A percentile compares a stretch with the other conserved stretches of the same genome.
Conservation (phyloP, 2,888 invertebrate genomes). For the Stenchaetothrips biformis region DNA sequence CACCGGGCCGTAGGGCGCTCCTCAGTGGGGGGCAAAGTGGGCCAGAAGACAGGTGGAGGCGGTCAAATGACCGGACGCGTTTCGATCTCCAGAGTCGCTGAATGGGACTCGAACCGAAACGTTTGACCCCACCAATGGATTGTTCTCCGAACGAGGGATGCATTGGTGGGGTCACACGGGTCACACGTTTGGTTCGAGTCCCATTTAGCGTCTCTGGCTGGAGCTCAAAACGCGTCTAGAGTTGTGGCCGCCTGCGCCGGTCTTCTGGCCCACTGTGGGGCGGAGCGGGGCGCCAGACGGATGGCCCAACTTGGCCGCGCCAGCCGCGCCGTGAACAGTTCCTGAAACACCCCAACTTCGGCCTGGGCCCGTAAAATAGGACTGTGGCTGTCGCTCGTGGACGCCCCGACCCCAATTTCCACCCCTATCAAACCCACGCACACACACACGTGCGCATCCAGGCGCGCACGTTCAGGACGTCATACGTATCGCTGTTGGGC, state of each 20-base stretch:
- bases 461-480: background rate
- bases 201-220: no score
- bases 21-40: background rate
- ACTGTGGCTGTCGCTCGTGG: background rate
- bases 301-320: slow-evolving; percentile 1
- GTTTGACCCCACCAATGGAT: no score
- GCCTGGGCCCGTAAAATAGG: background rate
- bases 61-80: no score
- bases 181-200: no score
- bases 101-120: no score
- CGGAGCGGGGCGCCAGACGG: background rate
- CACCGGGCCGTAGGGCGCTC: background rate
- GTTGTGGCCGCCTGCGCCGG: no score
- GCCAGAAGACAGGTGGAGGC: no score
- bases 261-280: background rate
- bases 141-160: no score
- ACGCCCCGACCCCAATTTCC: background rate
- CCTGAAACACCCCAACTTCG: slow-evolving; percentile 5
- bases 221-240: no score
- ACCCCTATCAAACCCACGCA: background rate
- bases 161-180: no score
- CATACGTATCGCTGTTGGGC: background rate
- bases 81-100: no score
- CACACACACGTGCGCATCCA: background rate
- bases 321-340: background rate